Conservation (phyloP, 30 jellyfish, hydroid and myxozoan species). For the Catostylus mosaicus region DNA sequence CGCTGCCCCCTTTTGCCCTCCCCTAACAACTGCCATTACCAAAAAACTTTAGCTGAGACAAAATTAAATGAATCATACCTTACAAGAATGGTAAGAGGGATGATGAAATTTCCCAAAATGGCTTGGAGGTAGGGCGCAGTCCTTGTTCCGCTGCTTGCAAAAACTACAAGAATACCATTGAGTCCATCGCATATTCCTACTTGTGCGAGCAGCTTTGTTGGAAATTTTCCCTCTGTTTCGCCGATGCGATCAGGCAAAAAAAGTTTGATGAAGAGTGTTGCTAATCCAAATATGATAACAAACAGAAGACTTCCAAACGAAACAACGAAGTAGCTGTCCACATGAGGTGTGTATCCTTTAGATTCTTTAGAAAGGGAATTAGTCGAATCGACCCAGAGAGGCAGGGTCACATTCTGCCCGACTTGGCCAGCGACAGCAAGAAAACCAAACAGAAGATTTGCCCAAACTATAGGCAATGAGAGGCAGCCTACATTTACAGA, state of each 20-base stretch:
- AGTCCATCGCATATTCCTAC: conserved; percentile 49
- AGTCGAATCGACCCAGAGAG: conserved; percentile 55
- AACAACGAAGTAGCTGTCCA: conserved; percentile 54
- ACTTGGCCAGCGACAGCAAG: conserved; percentile 58
- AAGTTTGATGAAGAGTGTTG: background rate
- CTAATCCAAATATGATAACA: conserved; percentile 46
- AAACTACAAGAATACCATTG: conserved; percentile 41
- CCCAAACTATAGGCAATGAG: conserved; percentile 22
- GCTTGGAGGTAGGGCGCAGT: conserved; percentile 72
- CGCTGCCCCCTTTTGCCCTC: too few relatives aligned
- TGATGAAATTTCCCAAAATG: conserved; percentile 33
- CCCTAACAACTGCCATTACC: too few relatives aligned
- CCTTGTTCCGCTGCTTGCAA: conserved; percentile 70
- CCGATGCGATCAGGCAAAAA: conserved; percentile 10
- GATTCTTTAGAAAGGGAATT: background rate
- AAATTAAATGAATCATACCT: conserved; percentile 53
- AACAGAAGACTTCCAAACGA: conserved; percentile 44
- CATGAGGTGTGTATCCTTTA: conserved; percentile 12
- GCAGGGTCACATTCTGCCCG: conserved; percentile 47
- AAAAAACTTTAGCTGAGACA: too few relatives aligned
- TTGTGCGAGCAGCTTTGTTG: conserved; percentile 13
- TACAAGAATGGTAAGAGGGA: conserved; percentile 36
- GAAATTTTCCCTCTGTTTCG: conserved; percentile 37
- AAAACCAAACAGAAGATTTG: conserved; percentile 37
- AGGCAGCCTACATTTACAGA: conserved; percentile 7